Percentiles rank a stretch among this genome's conserved stretches.
Evolutionary conservation across 2,113 vertebrate species (phyloP).

Genomic region (Pimephales promelas): DNA sequence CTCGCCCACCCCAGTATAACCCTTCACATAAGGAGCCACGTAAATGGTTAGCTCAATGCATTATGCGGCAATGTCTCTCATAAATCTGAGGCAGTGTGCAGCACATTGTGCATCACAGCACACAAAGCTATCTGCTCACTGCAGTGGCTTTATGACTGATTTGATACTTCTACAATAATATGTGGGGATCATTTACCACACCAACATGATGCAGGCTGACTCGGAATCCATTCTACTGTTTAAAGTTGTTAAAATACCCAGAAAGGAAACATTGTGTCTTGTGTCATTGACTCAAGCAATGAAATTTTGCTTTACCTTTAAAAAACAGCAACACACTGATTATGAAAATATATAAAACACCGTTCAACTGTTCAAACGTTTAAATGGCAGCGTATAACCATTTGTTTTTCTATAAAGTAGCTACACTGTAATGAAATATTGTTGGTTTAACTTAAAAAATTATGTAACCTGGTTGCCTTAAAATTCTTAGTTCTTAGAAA

Average conservation of each 20-base stretch:
- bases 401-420: background rate
- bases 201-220: background rate
- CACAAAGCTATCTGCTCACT: constrained; percentile 37
- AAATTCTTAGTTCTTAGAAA: too few species aligned
- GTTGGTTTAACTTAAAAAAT: too few species aligned
- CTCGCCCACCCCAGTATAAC: background rate
- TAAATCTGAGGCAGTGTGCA: constrained; percentile 54
- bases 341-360: background rate
- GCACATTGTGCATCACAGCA: constrained; percentile 1
- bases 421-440: too few species aligned
- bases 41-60: constrained; percentile 44
- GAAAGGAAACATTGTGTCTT: background rate
- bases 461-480: too few species aligned
- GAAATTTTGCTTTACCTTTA: background rate
- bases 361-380: background rate
- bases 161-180: background rate
- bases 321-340: background rate
- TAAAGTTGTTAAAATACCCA: background rate
- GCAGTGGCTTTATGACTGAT: constrained; percentile 41
- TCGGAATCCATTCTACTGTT: background rate
- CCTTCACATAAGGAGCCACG: constrained; percentile 36
- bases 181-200: background rate
- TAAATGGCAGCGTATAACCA: background rate
- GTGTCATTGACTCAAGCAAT: background rate
- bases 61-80: constrained; percentile 47